Percentiles rank a stretch among this genome's conserved stretches.
Conservation (phyloP, 2,797 vertebrate species). For the Artibeus jamaicensis region DNA sequence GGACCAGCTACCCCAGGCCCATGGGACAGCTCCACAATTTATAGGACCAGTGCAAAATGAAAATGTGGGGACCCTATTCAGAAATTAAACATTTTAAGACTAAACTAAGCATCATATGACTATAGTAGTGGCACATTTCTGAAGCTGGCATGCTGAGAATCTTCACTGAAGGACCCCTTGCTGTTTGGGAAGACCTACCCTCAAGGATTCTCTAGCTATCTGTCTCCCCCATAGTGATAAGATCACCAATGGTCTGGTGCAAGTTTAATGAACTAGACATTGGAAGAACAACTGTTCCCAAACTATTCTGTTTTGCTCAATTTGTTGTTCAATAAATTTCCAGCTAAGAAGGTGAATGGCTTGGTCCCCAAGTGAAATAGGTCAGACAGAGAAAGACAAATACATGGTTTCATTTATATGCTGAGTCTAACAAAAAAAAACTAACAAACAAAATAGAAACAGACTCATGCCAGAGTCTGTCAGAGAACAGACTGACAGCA, state of each 20-base stretch:
- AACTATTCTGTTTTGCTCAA: constrained; percentile 15
- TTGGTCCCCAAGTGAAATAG: not conserved
- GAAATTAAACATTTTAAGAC: not conserved
- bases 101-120: not conserved
- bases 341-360: constrained; percentile 11
- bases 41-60: not conserved
- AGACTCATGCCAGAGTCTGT: not conserved
- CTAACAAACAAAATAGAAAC: not conserved
- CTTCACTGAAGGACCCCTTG: not conserved
- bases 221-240: not conserved
- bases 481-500: not conserved
- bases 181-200: not conserved
- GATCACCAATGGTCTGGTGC: not conserved
- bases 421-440: not conserved
- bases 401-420: not conserved
- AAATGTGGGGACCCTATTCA: not conserved
- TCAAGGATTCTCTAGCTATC: not conserved
- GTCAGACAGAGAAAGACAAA: not conserved
- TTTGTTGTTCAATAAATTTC: constrained; percentile 1
- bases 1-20: not conserved
- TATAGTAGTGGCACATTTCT: not conserved
- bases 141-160: not conserved
- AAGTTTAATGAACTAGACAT: not conserved
- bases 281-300: not conserved
- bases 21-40: not conserved